A percentile compares a stretch with the other conserved stretches of the same genome.
phyloP scores from a whole-genome alignment of 2,888 invertebrate species.

The Sarcophaga rosellei region DNA sequence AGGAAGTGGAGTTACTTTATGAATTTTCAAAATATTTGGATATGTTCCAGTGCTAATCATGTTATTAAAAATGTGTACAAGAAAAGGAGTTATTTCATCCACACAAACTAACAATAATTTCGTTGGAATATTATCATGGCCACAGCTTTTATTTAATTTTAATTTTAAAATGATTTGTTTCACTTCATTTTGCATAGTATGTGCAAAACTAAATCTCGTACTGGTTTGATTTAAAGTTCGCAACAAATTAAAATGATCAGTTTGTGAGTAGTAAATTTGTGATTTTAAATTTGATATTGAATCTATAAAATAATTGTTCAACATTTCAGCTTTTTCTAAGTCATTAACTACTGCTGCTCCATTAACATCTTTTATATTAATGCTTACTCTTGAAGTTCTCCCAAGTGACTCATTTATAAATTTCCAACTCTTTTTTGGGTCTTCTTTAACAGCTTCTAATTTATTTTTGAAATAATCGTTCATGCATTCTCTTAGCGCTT shows the following conservation, averaged over 20 bases:
- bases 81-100: neutral
- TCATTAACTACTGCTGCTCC: neutral
- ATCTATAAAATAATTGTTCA: neutral
- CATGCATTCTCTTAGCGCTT: neutral
- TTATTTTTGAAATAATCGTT: neutral
- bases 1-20: neutral
- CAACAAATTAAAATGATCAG: too few relatives aligned
- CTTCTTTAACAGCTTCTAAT: neutral
- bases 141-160: too few relatives aligned
- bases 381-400: neutral
- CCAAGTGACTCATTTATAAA: slow-evolving; percentile 12
- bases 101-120: too few relatives aligned
- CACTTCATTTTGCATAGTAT: too few relatives aligned
- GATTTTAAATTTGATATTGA: neutral
- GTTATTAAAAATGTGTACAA: neutral
- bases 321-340: neutral
- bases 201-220: too few relatives aligned
- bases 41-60: neutral
- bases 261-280: too few relatives aligned
- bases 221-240: too few relatives aligned
- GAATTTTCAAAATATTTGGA: neutral
- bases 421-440: neutral
- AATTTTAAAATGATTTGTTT: too few relatives aligned
- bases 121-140: too few relatives aligned
- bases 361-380: neutral